phyloP scores from a whole-genome alignment of 2,888 invertebrate genomes.

The Aricia artaxerxes region DNA sequence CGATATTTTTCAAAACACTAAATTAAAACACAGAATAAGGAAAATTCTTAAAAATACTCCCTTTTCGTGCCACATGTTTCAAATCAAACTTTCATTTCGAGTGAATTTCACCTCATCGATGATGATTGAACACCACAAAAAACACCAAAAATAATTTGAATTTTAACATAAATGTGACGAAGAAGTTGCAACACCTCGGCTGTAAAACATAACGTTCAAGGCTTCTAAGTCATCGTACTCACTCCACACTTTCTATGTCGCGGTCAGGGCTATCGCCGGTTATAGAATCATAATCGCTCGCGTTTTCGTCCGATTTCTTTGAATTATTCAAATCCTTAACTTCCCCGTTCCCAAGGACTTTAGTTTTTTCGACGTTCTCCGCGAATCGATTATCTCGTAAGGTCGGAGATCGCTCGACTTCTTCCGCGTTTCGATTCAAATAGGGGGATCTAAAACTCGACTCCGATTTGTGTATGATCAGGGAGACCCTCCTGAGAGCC shows the following conservation, averaged over 20 bases:
- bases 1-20: too few species aligned
- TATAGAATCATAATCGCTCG: neutral
- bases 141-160: neutral
- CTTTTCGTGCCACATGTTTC: neutral
- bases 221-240: conserved; percentile 26
- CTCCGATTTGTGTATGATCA: conserved; percentile 41
- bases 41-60: neutral
- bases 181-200: neutral
- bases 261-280: neutral
- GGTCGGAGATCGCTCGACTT: conserved; percentile 33
- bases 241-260: conserved; percentile 27
- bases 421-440: conserved; percentile 39
- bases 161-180: neutral
- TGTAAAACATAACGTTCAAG: neutral
- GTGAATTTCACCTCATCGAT: neutral
- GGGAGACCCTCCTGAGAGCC: conserved; percentile 50
- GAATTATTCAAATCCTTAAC: conserved; percentile 35
- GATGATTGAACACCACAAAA: neutral
- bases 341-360: conserved; percentile 33
- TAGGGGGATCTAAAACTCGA: conserved; percentile 24
- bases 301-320: conserved; percentile 19
- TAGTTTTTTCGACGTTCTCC: conserved; percentile 35
- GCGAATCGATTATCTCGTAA: conserved; percentile 36
- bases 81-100: neutral
- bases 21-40: neutral